Evolutionary conservation across 2,113 vertebrate genomes (phyloP).

Genomic region (Micromys minutus): DNA sequence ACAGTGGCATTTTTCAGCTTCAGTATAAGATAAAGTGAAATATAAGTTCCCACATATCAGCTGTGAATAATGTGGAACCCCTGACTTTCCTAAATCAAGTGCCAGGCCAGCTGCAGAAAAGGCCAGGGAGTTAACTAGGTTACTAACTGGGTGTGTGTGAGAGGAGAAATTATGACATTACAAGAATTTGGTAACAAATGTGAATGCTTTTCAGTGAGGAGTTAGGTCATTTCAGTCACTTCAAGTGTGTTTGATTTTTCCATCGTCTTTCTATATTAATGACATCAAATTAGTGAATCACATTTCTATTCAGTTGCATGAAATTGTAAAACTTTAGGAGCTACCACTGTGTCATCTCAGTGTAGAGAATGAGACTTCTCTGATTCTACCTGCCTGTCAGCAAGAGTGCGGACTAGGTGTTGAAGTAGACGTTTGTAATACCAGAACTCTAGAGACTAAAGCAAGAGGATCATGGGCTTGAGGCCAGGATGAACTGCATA

Average conservation of each 20-base stretch:
- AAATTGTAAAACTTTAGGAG: conserved; percentile 40
- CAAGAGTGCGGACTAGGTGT: not conserved
- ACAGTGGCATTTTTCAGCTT: conserved; percentile 70
- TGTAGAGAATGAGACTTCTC: not conserved
- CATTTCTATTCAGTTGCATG: conserved; percentile 32
- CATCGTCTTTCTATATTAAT: conserved; percentile 50
- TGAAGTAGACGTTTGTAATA: not conserved
- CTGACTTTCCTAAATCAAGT: conserved; percentile 73
- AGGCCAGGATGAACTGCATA: not conserved
- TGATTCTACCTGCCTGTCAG: not conserved
- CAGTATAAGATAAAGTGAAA: conserved; percentile 57
- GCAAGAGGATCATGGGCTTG: not conserved
- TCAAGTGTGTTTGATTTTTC: conserved; percentile 38
- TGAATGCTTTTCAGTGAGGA: conserved; percentile 52
- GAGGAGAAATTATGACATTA: conserved; percentile 36
- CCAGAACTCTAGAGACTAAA: not conserved
- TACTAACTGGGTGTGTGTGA: conserved; percentile 22
- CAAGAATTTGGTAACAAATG: conserved; percentile 47
- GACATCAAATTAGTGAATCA: conserved; percentile 62
- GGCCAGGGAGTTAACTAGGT: conserved; percentile 60
- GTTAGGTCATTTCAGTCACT: conserved; percentile 10
- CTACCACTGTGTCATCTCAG: not conserved
- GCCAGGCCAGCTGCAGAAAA: not conserved
- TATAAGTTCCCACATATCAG: conserved; percentile 60
- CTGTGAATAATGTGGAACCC: conserved; percentile 56